Base-by-base conservation (phyloP, 2,113 vertebrate species). In the Istiophorus platypterus region DNA sequence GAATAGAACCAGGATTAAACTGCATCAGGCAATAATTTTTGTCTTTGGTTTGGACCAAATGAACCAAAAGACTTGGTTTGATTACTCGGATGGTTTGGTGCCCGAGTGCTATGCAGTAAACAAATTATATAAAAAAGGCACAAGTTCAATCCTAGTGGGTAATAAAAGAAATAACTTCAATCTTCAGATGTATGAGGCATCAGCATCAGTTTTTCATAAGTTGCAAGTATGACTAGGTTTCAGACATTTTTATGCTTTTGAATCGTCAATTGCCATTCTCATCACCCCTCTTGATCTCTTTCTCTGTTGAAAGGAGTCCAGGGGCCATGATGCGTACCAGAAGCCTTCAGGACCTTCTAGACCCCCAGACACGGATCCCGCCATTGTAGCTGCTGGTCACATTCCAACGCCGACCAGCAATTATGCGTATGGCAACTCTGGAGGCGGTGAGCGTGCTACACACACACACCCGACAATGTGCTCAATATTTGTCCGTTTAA, bases 401-500 rank as follows among this genome's bases (percentile, higher is more conserved):
- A 0, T 49, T 24, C 64, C 77, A 1, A 4, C 9, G 27, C 11
- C 24, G 9, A 34, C 24, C 41, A 68, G 75, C 80, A 62, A 56
- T 61, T 54, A 56, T 0, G 0, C n/a, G 5, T 24, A 80, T 47
- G 1, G n/a, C 57, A 49, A 45, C 81, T 61, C 82, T 8, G 29
- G 69, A 49, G 74, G 45, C 22, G 88, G 93, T 92, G 85, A 89
- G 89, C 68, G 52, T 12, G 8, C 57, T 34, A 7, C 26, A n/a
- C 45, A 67, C 70, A 52, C 41, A 56, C 73, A 39, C 84, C 29
- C 65, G 22, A 34, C 37, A 59, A 45, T 8, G 18, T 8, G 18
- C 24, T 18, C 57, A 41, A 26, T 85, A 45, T 89, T 85, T 82
- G 82, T 85, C 82, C 79, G 39, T 90, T 86, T 81, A 75, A 86